Evolutionary conservation across 1,140 invertebrate genomes (phyloP), one percentile per base, ranked within the genome.

Genomic region (Reticulitermes speratus): DNA sequence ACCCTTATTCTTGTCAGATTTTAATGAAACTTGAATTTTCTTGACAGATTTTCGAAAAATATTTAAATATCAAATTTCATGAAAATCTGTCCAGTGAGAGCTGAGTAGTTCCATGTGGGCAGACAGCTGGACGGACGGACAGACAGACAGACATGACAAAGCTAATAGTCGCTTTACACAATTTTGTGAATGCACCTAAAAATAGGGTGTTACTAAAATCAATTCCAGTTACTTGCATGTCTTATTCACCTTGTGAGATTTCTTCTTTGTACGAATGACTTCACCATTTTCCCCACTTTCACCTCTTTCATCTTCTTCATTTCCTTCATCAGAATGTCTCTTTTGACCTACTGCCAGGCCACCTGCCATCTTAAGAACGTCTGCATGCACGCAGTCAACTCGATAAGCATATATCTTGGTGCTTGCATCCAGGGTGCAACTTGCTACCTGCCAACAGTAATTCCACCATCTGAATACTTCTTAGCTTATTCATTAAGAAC

Each of bases 341-440:
- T 87, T 86, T 44, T 88, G 89, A 55, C 89, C 87, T 38, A 90
- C 89, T 44, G 90, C 92, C 32, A 95, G 91, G 38, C 94, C 94
- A 48, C 93, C 94, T n/a, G 95, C 93, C 90, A 97, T 94, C 91
- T 96, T 96, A 25, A 96, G 91, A 23, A 95, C 94, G 88, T 96
- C 95, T 83, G 93, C 92, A 90, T 97, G 94, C 11, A 97, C 93
- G 87, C 94, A 93, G 91, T 97, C 96, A 0, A 97, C 96, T 87
- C 96, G 91, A 86, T 94, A 94, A 14, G 95, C 95, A 90, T 97
- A 97, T 86, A 97, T 97, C 90, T 96, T 96, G 25, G 95, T 93
- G 87, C 96, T 96, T 1, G 96, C 96, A 91, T 97, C 96, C 45
- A 97, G 90, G 2, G 96, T 95, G 32, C 94, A 95, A 87, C 95